Evolutionary conservation across 2,113 vertebrate genomes (phyloP), one percentile per base, ranked within the genome.

Genomic region (Bucco capensis): DNA sequence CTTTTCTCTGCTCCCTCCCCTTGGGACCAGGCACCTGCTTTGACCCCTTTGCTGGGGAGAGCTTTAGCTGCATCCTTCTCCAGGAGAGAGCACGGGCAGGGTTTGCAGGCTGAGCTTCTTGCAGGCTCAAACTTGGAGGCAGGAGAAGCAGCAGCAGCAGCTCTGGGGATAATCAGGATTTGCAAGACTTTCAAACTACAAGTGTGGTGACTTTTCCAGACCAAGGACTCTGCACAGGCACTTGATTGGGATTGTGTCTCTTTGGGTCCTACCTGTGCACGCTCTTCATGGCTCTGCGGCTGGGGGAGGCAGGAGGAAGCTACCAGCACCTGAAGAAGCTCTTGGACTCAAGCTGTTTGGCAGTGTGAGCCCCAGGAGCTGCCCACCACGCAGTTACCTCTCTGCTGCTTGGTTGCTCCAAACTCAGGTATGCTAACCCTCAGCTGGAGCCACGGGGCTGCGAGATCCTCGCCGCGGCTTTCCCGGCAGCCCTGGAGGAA

Each of bases 391-490:
- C 74, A 24, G 69, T 24, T 33, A 58, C 66, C 67, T 74, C 60
- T 54, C 80, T 83, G 91, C 94, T 95, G 92, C 96, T n/a, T 96
- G 95, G 94, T 97, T 95, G 96, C 97, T 97, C 95, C 95, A 96
- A 97, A 98, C 98, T 98, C 98, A 98, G 98, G 98, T 98, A 97
- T 97, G 97, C 18, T 95, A 94, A 71, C 25, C 58, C 94, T 78
- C 66, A 60, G 93, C 95, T 96, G 96, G 95, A 96, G 97, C 92
- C 92, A 46, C 21, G 92, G 93, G 96, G 78, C n/a, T 64, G 87
- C 67, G 69, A 96, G 89, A 87, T 86, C n/a, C n/a, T n/a, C n/a
- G n/a, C n/a, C n/a, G n/a, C n/a, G n/a, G n/a, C n/a, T n/a, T n/a
- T n/a, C n/a, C n/a, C n/a, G n/a, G n/a, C n/a, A 54, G 77, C 86